Evolutionary conservation across 2,113 vertebrate species (phyloP), one percentile per base, ranked within the genome.

Genomic region (Synchiropus splendidus): DNA sequence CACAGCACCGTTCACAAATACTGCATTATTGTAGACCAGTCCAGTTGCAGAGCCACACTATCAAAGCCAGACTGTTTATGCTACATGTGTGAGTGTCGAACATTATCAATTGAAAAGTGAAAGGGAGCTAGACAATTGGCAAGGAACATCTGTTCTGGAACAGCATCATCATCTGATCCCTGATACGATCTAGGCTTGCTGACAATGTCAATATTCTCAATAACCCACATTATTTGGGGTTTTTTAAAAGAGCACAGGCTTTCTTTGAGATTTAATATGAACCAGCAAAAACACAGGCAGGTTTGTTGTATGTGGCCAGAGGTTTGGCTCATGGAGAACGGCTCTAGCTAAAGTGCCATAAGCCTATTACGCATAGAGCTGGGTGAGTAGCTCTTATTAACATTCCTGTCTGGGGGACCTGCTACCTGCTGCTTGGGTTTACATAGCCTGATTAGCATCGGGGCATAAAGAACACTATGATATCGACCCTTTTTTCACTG

Each of bases 351-450:
- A 58, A 44, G 63, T 66, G 70, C 67, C 59, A 42, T 74, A 80
- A 80, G 62, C 77, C 70, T 68, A 76, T 78, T 78, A 74, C 60
- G 60, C 54, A 45, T 48, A 51, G 54, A 75, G 64, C 64, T 61
- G 72, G 65, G 68, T 58, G 64, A 65, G 60, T 51, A 70, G 48
- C 5, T 18, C 70, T 80, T 67, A 63, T 76, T 77, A 81, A 78
- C 61, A 81, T 81, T 81, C 73, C 73, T 78, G 78, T 78, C 73
- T 77, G 71, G 61, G 55, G 72, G 59, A 74, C 70, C 58, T 55
- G 59, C 55, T 59, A 52, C 72, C 52, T 43, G 43, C 59, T 52
- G 64, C 49, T 63, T 45, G 35, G 4, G 51, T 76, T 78, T 76
- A 70, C 58, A 70, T 48, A 64, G 49, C 42, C 33, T 49, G 54